Conservation (phyloP, 2,113 vertebrate genomes). For the Actinemys pallida region DNA sequence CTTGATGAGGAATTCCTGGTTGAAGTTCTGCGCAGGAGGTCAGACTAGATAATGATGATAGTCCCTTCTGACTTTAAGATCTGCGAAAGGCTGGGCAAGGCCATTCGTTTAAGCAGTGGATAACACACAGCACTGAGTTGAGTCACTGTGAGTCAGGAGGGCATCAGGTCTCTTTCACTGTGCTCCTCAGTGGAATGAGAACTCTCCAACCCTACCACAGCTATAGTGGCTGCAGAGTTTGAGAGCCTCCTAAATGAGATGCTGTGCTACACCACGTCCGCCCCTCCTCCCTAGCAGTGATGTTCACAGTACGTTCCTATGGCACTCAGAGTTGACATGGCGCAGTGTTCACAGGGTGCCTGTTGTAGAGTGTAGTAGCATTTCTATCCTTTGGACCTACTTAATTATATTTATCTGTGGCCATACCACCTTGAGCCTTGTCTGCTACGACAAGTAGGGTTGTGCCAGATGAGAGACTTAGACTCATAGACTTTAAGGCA, state of each 20-base stretch:
- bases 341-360: neutral
- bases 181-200: neutral
- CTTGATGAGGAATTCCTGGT: neutral
- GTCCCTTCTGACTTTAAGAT: neutral
- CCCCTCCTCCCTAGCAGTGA: neutral
- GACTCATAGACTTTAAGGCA: no score
- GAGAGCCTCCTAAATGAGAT: neutral
- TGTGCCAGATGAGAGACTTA: rapidly evolving
- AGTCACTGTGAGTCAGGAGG: neutral
- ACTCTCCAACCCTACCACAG: neutral
- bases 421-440: neutral
- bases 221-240: neutral
- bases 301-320: no score
- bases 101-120: neutral
- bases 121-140: neutral
- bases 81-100: neutral
- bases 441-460: neutral
- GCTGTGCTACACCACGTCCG: neutral
- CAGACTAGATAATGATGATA: neutral
- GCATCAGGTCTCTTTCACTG: neutral
- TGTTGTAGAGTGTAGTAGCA: neutral
- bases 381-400: neutral
- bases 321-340: no score
- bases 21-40: neutral
- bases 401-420: neutral